Percentiles rank a stretch among this genome's conserved stretches.
phyloP scores from a whole-genome alignment of 2,113 vertebrate genomes.

The Thymallus thymallus region DNA sequence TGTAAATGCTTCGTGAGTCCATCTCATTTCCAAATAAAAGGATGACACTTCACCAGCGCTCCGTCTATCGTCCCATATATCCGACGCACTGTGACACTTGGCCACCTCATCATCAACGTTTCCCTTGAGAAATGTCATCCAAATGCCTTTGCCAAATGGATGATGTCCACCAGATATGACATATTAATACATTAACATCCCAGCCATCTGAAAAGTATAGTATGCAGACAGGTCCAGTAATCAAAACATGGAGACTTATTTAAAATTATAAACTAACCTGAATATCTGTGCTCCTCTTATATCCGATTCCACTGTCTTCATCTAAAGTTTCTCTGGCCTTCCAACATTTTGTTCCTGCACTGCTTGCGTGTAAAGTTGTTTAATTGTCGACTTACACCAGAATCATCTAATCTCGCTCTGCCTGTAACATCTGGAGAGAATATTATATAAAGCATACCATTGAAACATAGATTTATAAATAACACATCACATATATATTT shows the following conservation, averaged over 20 bases:
- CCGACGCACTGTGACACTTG: too few relatives aligned
- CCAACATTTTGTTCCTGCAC: constrained; percentile 64
- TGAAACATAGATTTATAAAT: neutral
- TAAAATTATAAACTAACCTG: constrained; percentile 50
- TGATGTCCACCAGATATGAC: constrained; percentile 66
- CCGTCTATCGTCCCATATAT: too few relatives aligned
- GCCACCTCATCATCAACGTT: constrained; percentile 54
- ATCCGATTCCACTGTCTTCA: constrained; percentile 14
- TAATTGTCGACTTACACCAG: constrained; percentile 63
- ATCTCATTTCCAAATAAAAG: too few relatives aligned
- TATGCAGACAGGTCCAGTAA: neutral
- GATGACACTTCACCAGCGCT: too few relatives aligned
- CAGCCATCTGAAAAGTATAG: constrained; percentile 56
- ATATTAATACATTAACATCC: constrained; percentile 69
- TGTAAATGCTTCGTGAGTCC: too few relatives aligned
- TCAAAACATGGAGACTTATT: neutral
- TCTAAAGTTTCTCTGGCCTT: constrained; percentile 60
- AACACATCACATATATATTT: neutral
- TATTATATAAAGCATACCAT: neutral
- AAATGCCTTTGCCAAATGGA: constrained; percentile 50
- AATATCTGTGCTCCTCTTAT: constrained; percentile 63
- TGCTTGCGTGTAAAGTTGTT: constrained; percentile 45
- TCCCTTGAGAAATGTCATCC: constrained; percentile 32
- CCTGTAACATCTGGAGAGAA: constrained; percentile 39
- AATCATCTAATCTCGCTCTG: constrained; percentile 60